Percentiles rank a stretch among this genome's conserved stretches.
Conservation (phyloP, 2,888 invertebrate genomes). For the Chydorus sphaericus region DNA sequence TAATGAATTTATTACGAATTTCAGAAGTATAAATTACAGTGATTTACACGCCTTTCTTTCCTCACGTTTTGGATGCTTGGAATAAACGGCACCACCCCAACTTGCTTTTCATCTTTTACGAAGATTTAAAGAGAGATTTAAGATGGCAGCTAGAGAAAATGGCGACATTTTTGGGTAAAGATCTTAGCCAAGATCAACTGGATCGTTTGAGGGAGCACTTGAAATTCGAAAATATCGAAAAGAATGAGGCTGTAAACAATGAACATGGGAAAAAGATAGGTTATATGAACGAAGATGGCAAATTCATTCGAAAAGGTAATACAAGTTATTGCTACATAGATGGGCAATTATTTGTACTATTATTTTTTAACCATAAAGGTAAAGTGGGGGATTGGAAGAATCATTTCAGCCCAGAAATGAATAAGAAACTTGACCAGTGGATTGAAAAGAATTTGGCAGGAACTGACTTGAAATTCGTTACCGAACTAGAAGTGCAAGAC, state of each 20-base stretch:
- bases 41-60: conserved; percentile 61
- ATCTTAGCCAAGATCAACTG: conserved; percentile 48
- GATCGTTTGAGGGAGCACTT: conserved; percentile 53
- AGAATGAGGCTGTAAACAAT: conserved; percentile 57
- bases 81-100: conserved; percentile 46
- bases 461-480: too few relatives aligned
- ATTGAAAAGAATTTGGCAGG: too few relatives aligned
- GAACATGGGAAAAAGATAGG: conserved; percentile 15
- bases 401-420: too few relatives aligned
- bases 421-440: too few relatives aligned
- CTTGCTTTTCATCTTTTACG: conserved; percentile 61
- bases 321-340: too few relatives aligned
- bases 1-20: neutral
- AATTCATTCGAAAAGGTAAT: conserved; percentile 16
- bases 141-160: conserved; percentile 48
- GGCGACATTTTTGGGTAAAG: conserved; percentile 53
- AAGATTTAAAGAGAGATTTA: conserved; percentile 60
- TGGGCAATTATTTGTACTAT: too few relatives aligned
- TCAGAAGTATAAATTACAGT: conserved; percentile 26
- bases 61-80: conserved; percentile 65
- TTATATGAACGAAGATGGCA: conserved; percentile 11
- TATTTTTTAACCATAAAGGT: too few relatives aligned
- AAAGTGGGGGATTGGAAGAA: too few relatives aligned
- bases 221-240: conserved; percentile 65
- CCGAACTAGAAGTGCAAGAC: too few relatives aligned